Evolutionary conservation across 2,797 vertebrate species (phyloP), one percentile per base, ranked within the genome.

Genomic region (Diplodus puntazzo): DNA sequence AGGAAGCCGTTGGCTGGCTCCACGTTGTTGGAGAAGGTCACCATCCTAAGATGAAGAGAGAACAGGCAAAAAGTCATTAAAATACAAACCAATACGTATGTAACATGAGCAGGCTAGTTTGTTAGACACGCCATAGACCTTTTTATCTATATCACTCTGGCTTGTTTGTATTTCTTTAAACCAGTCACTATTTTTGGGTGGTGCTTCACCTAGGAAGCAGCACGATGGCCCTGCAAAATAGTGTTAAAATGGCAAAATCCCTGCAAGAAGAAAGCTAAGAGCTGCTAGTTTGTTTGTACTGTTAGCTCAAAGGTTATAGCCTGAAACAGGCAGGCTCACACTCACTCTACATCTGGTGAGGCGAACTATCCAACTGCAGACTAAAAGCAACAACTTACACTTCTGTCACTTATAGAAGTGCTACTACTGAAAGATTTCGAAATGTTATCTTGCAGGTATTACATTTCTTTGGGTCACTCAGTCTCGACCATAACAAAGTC

Each of bases 11-110:
- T 99, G 89, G 98, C 98, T 0, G 98, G 98, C 87, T 99, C 98
- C 84, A 99, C 98, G 0, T 99, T 99, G 94, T 99, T 99, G 10
- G 98, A 99, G 93, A 99, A 99, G 55, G 97, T 99, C 91, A 99
- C 95, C 98, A 99, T 98, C 88, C 98, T 99, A 64, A 50, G 5
- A 58, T 4, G n/a, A 76, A 4, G 46, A 49, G 30, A 49, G 27
- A 4, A 42, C 20, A 23, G 7, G 5, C 10, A 57, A 23, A 62
- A 42, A 73, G 23, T 43, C 7, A 46, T 34, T 0, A 11, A 12
- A 25, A 65, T 2, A 66, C 10, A 60, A 8, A 75, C 2, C 18
- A 45, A 21, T 17, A 9, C 12, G 2, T 10, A 4, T 16, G 34
- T 25, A 4, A n/a, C 14, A 57, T 60, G 10, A 45, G 2, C 11